Base-by-base conservation (phyloP, 1,140 invertebrate genomes). In the Eulimnadia texana region DNA sequence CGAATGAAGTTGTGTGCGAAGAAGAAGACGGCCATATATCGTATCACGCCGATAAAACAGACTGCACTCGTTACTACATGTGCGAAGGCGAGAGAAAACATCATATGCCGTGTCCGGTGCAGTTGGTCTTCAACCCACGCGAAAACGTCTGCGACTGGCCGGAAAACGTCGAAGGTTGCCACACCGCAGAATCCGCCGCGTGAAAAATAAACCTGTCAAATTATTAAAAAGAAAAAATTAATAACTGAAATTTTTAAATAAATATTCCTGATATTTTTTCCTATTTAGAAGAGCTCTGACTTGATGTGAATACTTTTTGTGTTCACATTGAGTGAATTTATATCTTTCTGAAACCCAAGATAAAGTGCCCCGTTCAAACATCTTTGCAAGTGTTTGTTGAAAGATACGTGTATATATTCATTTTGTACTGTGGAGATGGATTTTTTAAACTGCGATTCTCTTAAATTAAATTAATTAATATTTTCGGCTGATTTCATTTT, bases 51-150 rank as follows among this genome's bases (percentile, higher is more conserved):
- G 92, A 95, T 71, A 88, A 89, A 72, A 83, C 82, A 19, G 90
- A 95, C 70, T 95, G 92, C 73, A 90, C 87, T 25, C 87, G 85
- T 77, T 94, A 94, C 72, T 94, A 90, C 74, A 93, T 94, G 90
- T 95, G 91, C 70, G 90, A 95, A 76, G 92, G 91, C 10, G 90
- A 90, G 71, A 77, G 66, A 23, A 72, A 60, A 63, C 90, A 95
- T 72, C 91, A 95, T 75, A 95, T 94, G 90, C 90, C 90, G n/a
- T 94, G 90, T 71, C 92, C 92, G 1, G 80, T 83, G n/a, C 90
- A 94, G 72, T 77, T 95, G 25, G 92, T 95, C 0, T 94, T 94
- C 76, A 95, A 95, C 74, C 82, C 83, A 1, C 87, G 91, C 68
- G 87, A 93, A 69, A 93, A 92, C 68, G 59, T 95, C 0, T 95